A percentile compares a stretch with the other conserved stretches of the same genome.
Evolutionary conservation across 2,888 invertebrate species (phyloP).

Genomic region (Theretra japonica): DNA sequence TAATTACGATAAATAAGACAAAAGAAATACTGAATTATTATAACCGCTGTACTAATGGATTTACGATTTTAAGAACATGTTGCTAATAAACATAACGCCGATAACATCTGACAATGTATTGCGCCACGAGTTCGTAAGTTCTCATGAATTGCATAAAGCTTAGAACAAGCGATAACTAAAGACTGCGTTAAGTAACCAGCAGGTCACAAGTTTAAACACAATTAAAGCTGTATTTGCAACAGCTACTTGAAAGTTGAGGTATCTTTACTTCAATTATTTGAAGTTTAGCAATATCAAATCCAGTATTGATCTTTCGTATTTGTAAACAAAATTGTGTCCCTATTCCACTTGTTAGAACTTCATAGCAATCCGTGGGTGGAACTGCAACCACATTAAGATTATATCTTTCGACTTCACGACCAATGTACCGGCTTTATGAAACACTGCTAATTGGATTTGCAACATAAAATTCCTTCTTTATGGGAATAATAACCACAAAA

Average conservation of each 20-base stretch:
- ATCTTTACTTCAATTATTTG: background rate
- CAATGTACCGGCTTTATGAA: background rate
- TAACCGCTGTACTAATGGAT: background rate
- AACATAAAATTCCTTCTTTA: background rate
- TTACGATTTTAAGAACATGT: background rate
- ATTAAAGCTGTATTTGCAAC: background rate
- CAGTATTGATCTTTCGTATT: background rate
- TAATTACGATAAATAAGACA: too few relatives aligned
- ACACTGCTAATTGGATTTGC: background rate
- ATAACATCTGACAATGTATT: background rate
- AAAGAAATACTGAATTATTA: background rate
- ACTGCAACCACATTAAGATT: background rate
- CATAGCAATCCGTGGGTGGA: background rate
- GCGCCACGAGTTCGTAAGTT: background rate
- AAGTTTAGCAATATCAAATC: background rate
- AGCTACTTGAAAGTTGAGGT: background rate
- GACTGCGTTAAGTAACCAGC: background rate
- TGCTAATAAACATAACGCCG: background rate
- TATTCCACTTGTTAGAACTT: background rate
- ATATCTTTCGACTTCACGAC: background rate
- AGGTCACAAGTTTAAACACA: background rate
- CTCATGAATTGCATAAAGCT: constrained; percentile 1
- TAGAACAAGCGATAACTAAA: constrained; percentile 6
- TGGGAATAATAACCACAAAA: background rate
- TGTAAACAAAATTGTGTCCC: background rate